Evolutionary conservation across 2,113 vertebrate species (phyloP), one percentile per base, ranked within the genome.

Genomic region (Phainopepla nitens): DNA sequence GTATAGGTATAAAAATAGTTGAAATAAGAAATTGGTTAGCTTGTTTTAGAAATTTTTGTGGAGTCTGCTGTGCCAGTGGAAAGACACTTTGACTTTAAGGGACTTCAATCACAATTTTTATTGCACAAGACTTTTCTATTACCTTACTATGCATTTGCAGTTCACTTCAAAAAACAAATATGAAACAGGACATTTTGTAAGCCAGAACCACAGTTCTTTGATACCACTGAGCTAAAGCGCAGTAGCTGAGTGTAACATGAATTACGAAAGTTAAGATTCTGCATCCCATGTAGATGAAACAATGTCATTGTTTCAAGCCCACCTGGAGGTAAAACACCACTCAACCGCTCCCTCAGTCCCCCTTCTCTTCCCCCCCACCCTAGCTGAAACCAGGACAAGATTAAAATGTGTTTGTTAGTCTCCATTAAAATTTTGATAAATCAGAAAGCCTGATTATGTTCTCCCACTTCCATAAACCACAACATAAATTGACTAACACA

Each of bases 271-370:
- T 73, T 54, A 64, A 35, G 45, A 85, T 64, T 93, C 45, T 86
- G 28, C 58, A 70, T 33, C 8, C 50, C 33, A 54, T 33, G 22
- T 7, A 80, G 62, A 58, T 39, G 21, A 90, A 87, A 79, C 31
- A 23, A 6, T 57, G 42, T 28, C 1, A 6, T 33, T 39, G 15
- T 60, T 77, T 51, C 33, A 45, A 77, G 33, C 27, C 36, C 27
- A 51, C 11, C 28, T 77, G 45, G 36, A 68, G 62, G 12, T 44
- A 39, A 36, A 51, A 60, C 14, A 51, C 17, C 21, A 36, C 0
- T 0, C 5, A 51, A 22, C 14, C 0, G 0, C 27, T 68, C 25
- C 42, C 16, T 58, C 61, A 35, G 11, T 4, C 4, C 31, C 7
- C 19, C 9, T 49, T 69, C 22, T 23, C 29, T n/a, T 47, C 13